Conservation (phyloP, 2,797 vertebrate genomes). For the Salmo trutta region DNA sequence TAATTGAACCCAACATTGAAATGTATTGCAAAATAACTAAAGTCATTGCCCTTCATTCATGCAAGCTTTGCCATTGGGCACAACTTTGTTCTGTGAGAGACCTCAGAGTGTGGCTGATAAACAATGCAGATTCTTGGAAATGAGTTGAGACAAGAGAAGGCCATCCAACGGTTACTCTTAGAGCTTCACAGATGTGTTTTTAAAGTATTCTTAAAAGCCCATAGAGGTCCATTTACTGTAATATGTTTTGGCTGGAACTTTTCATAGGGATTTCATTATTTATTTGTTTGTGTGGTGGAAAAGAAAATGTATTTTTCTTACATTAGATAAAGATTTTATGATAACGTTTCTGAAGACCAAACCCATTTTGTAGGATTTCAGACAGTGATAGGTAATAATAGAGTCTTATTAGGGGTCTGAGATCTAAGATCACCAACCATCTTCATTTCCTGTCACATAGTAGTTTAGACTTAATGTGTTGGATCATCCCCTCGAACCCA, state of each 20-base stretch:
- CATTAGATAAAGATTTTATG: not conserved
- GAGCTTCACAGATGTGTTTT: not conserved
- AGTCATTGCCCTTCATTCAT: not conserved
- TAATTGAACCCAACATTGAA: not conserved
- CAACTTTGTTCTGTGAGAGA: not conserved
- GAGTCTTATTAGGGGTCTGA: no score
- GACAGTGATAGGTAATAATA: not conserved
- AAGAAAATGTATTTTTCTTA: not conserved
- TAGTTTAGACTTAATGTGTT: conserved; percentile 16
- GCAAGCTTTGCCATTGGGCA: not conserved
- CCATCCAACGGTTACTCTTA: not conserved
- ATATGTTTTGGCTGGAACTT: not conserved
- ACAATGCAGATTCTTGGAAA: not conserved
- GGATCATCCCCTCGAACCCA: conserved; percentile 30
- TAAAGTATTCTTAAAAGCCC: not conserved
- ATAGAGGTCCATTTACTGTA: not conserved
- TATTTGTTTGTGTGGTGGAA: not conserved
- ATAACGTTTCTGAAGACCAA: not conserved
- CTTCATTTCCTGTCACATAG: conserved; percentile 40
- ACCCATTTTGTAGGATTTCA: not conserved
- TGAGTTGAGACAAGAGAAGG: not conserved
- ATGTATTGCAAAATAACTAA: not conserved
- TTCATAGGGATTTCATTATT: not conserved
- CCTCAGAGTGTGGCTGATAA: not conserved
- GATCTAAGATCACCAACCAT: not conserved